A percentile compares a stretch with the other conserved stretches of the same genome.
These are phyloP conservation scores for Thermophis baileyi DNA, from an alignment of 2,113 vertebrate genomes.

Conservation along the genomic window DNA sequence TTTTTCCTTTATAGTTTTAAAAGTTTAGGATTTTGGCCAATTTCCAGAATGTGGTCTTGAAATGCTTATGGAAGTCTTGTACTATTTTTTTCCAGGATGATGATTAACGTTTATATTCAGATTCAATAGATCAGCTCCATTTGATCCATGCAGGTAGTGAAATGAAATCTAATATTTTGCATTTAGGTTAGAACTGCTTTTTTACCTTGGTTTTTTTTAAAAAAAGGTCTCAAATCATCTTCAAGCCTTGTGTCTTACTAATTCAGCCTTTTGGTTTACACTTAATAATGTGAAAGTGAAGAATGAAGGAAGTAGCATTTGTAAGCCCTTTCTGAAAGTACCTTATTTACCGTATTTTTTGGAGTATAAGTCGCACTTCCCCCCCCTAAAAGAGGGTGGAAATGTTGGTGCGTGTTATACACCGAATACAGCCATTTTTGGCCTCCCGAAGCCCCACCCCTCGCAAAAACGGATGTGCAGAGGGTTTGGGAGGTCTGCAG, in stretches of 20 bases:
- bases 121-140: not conserved
- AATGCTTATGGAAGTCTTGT: not conserved
- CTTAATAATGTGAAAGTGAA: not conserved
- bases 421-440: too few species aligned
- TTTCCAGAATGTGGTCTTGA: not conserved
- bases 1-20: not conserved
- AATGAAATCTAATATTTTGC: not conserved
- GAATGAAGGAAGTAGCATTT: not conserved
- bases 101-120: not conserved
- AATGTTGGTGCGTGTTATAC: too few species aligned
- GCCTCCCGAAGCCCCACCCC: too few species aligned
- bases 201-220: not conserved
- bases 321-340: not conserved
- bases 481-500: too few species aligned
- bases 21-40: not conserved
- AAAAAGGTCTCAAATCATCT: not conserved
- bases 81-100: not conserved
- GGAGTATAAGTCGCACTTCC: too few species aligned
- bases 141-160: not conserved
- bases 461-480: too few species aligned
- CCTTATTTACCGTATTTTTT: too few species aligned
- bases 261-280: not conserved
- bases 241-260: not conserved
- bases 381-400: too few species aligned
- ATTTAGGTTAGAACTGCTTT: not conserved